Conservation (phyloP, 2,113 vertebrate genomes). For the Aptenodytes forsteri region DNA sequence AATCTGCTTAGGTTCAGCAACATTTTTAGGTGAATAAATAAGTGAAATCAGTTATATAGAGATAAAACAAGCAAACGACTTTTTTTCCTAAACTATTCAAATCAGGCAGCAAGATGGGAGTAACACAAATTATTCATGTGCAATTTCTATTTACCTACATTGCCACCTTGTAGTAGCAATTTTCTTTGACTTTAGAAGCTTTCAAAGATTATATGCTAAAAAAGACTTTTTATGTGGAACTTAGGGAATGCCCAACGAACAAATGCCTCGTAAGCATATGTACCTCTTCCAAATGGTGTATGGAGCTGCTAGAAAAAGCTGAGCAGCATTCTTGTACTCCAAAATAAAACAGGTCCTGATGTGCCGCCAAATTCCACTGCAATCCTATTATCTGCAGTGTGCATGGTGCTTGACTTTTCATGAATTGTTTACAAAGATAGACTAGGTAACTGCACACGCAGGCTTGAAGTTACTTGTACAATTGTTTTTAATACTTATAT, state of each 20-base stretch:
- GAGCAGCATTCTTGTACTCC: not conserved
- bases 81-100: not conserved
- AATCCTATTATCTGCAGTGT: accelerated
- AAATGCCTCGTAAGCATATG: not conserved
- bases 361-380: not conserved
- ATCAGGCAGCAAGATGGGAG: not conserved
- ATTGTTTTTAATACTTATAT: not conserved
- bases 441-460: not conserved
- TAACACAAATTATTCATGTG: conserved; percentile 33
- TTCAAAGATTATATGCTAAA: not conserved
- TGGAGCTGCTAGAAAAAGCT: not conserved
- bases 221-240: not conserved
- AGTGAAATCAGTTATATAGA: not conserved
- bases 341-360: accelerated
- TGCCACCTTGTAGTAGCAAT: not conserved
- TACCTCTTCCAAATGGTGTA: not conserved
- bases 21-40: conserved; percentile 24
- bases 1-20: conserved; percentile 43
- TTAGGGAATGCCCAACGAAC: not conserved
- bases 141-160: conserved; percentile 14
- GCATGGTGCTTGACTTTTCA: not conserved
- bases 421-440: not conserved
- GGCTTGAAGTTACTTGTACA: not conserved
- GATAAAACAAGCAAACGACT: not conserved
- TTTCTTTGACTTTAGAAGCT: not conserved